Percentiles rank a stretch among this genome's conserved stretches.
Evolutionary conservation across 2,797 vertebrate species (phyloP).

Genomic region (Lateolabrax maculatus): DNA sequence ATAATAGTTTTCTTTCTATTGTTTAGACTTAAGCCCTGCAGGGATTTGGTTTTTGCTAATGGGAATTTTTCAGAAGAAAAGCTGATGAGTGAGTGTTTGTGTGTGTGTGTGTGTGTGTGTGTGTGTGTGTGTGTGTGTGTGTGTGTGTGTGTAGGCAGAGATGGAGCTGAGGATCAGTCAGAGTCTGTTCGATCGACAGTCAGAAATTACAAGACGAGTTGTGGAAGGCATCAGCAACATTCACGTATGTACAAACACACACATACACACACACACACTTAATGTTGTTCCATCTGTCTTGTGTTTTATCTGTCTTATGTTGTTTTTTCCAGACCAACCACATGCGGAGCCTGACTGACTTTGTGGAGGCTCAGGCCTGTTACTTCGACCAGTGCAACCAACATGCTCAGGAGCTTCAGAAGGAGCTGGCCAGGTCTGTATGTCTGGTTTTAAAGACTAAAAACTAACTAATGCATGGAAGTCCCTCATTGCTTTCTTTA

Average conservation of each 20-base stretch:
- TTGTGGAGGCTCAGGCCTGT: slow-evolving; percentile 95
- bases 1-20: neutral
- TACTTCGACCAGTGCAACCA: slow-evolving; percentile 96
- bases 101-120: slow-evolving; percentile 64
- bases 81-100: slow-evolving; percentile 53
- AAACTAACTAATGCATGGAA: neutral
- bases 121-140: slow-evolving; percentile 57
- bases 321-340: slow-evolving; percentile 89
- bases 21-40: neutral
- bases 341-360: slow-evolving; percentile 93
- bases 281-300: neutral
- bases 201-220: slow-evolving; percentile 90
- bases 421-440: slow-evolving; percentile 93
- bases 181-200: slow-evolving; percentile 95
- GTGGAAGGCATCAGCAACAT: slow-evolving; percentile 93
- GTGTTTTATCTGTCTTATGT: neutral
- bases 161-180: slow-evolving; percentile 95
- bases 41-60: slow-evolving; percentile 28
- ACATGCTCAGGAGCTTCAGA: slow-evolving; percentile 94
- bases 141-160: slow-evolving; percentile 89
- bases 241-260: slow-evolving; percentile 86
- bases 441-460: neutral
- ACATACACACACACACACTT: neutral
- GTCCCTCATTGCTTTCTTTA: neutral
- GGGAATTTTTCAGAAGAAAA: slow-evolving; percentile 12